Base-by-base conservation (phyloP, 2,113 vertebrate species). In the Burhinus bistriatus region DNA sequence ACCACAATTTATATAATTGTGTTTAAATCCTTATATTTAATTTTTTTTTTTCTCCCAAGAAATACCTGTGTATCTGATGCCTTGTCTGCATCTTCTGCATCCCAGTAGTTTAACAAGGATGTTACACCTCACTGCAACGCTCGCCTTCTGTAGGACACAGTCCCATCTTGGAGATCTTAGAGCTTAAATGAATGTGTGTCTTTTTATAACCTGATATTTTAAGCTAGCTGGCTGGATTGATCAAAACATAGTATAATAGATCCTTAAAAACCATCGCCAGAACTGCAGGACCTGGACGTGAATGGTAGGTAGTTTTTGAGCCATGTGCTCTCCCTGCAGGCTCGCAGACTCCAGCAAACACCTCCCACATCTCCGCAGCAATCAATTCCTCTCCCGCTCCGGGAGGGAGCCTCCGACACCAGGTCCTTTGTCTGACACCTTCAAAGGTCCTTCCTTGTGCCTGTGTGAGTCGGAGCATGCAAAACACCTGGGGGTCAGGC, bases 201-300 rank as follows among this genome's bases (percentile, higher is more conserved):
- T 47, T 76, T 84, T 64, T 44, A 10, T 10, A 66, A 25, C 14
- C 5, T 42, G 34, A 9, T 42, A 14, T 64, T 75, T 87, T 55
- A 20, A 83, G 7, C 9, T 29, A 25, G 2, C 51, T 87, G 42
- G 40, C 16, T 76, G 23, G 16, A 18, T 29, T 3, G 4, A 54
- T 26, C 62, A 45, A 25, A 6, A 6, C 1, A 5, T 4, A 23
- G 5, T 34, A 47, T 61, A 36, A 40, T 0, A 62, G 62, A 26
- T 7, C 57, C 52, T 51, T 75, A 76, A 73, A 62, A 20, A 7
- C 22, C 69, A 68, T 6, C 47, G 64, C 3, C 13, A 26, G 25
- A 47, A 10, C 44, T 12, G 14, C 45, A 76, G 52, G 44, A 26
- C 27, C 25, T 59, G 82, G 57, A 27, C 11, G 18, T 6, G 26